These are phyloP conservation scores for Smittia aterrima DNA, from an alignment of 2,888 invertebrate genomes.

Conservation along the genomic window DNA sequence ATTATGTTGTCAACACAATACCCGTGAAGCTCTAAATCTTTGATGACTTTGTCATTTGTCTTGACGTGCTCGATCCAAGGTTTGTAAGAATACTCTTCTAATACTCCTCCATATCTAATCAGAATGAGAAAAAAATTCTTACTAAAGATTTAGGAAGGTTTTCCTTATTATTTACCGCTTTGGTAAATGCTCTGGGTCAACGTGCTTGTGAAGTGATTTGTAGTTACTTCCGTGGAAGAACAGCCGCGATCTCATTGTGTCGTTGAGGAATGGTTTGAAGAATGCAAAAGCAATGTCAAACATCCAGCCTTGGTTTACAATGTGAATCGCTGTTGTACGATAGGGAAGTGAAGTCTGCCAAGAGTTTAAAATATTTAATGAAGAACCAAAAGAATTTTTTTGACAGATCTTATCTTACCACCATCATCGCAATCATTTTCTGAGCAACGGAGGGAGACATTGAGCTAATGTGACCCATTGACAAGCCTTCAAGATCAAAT, in stretches of 20 bases:
- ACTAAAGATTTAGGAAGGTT: no score
- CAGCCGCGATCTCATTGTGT: conserved; percentile 63
- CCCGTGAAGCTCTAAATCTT: conserved; percentile 64
- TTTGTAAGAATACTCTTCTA: conserved; percentile 71
- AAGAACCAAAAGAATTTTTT: conserved; percentile 17
- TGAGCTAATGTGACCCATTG: conserved; percentile 69
- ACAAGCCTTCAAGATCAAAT: conserved; percentile 71
- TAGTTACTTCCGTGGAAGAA: conserved; percentile 67
- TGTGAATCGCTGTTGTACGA: conserved; percentile 70
- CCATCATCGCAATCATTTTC: conserved; percentile 67
- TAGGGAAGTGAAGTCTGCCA: conserved; percentile 69
- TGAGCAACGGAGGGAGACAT: conserved; percentile 69
- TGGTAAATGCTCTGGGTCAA: conserved; percentile 68
- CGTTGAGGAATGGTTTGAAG: conserved; percentile 72
- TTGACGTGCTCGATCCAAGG: conserved; percentile 68
- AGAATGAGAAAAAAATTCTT: no score
- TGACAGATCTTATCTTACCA: conserved; percentile 57
- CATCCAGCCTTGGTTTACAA: conserved; percentile 77
- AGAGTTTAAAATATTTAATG: conserved; percentile 44
- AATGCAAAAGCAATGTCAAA: conserved; percentile 75
- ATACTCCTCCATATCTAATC: conserved; percentile 55
- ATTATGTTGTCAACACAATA: conserved; percentile 56
- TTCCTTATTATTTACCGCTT: no score
- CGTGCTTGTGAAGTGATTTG: conserved; percentile 70
- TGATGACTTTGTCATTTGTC: conserved; percentile 59